These are phyloP conservation scores for Phymastichus coffea DNA, from an alignment of 1,140 invertebrate species.

Conservation along the genomic window DNA sequence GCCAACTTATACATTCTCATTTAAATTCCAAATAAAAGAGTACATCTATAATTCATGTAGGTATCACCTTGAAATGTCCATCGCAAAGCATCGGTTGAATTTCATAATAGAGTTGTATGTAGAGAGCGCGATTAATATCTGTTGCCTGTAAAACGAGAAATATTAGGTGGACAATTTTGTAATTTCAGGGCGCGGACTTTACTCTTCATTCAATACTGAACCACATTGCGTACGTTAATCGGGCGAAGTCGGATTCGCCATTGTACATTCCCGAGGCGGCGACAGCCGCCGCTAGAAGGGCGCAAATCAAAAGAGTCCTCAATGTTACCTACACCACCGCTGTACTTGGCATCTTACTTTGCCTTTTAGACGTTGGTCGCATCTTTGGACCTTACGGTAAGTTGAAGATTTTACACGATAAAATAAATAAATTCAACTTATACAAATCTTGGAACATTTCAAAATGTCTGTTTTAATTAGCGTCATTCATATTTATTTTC, in stretches of 20 bases:
- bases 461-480: too few relatives aligned
- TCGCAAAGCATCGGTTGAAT: too few relatives aligned
- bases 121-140: too few relatives aligned
- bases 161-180: too few relatives aligned
- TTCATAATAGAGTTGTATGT: too few relatives aligned
- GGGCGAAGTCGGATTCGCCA: slow-evolving; percentile 51
- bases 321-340: slow-evolving; percentile 59
- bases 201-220: slow-evolving; percentile 62
- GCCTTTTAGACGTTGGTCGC: slow-evolving; percentile 55
- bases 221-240: slow-evolving; percentile 64
- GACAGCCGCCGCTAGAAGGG: slow-evolving; percentile 50
- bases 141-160: too few relatives aligned
- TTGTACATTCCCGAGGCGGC: slow-evolving; percentile 48
- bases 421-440: background rate
- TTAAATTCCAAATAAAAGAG: too few relatives aligned
- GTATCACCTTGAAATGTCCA: too few relatives aligned
- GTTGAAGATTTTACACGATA: background rate
- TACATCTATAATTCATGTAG: too few relatives aligned
- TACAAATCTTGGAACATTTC: background rate
- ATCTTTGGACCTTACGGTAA: slow-evolving; percentile 59
- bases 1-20: too few relatives aligned
- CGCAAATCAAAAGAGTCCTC: slow-evolving; percentile 55
- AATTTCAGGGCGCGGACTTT: slow-evolving; percentile 36
- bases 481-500: too few relatives aligned
- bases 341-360: slow-evolving; percentile 58